These are phyloP conservation scores for Dasypus novemcinctus DNA, from an alignment of 2,113 vertebrate genomes.

Conservation along the genomic window DNA sequence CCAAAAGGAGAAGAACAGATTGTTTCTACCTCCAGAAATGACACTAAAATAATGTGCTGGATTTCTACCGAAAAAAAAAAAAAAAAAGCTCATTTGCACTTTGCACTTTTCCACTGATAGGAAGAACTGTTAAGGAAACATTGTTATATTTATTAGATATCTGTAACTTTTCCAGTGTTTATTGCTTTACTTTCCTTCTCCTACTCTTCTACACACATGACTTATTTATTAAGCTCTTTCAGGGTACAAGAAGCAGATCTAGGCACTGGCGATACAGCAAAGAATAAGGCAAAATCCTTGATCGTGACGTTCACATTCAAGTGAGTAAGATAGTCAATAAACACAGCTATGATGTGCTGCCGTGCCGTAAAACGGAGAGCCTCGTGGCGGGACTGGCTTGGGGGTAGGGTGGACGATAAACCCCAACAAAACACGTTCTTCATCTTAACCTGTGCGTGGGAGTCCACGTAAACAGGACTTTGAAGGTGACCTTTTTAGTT, in stretches of 20 bases:
- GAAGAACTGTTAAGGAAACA: neutral
- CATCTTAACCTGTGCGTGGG: too few relatives aligned
- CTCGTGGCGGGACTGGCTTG: neutral
- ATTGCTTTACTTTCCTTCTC: neutral
- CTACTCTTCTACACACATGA: neutral
- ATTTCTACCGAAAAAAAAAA: neutral
- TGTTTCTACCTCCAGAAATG: neutral
- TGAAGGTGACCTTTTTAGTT: too few relatives aligned
- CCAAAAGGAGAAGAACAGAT: neutral
- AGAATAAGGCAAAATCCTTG: neutral
- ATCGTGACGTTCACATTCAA: neutral
- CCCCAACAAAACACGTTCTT: too few relatives aligned
- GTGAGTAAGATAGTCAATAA: neutral
- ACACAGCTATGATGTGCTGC: neutral
- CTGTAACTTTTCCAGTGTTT: neutral
- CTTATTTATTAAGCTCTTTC: neutral
- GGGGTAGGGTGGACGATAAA: accelerated
- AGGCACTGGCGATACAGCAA: neutral
- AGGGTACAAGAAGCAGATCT: neutral
- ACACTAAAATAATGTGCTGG: neutral
- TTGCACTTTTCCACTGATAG: neutral
- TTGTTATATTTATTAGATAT: neutral
- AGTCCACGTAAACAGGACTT: too few relatives aligned
- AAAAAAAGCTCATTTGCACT: neutral
- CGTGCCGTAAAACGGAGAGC: neutral